Percentiles rank a stretch among this genome's conserved stretches.
phyloP scores from a whole-genome alignment of 2,797 vertebrate species.

The Sebastes baramenuke region DNA sequence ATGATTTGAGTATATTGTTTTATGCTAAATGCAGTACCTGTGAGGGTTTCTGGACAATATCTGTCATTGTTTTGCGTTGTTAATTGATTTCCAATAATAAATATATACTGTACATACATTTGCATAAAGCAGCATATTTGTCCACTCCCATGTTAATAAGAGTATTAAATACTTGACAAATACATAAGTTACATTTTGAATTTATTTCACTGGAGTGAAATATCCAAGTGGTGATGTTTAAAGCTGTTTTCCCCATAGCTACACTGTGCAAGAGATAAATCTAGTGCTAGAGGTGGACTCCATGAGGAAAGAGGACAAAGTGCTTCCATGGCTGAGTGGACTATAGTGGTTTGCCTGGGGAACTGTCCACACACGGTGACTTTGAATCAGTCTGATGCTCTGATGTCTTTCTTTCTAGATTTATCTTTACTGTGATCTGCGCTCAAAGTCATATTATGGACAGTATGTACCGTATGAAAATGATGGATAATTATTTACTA shows the following conservation, averaged over 20 bases:
- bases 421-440: neutral
- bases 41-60: no score
- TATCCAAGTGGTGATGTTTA: neutral
- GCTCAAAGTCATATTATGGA: neutral
- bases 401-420: neutral
- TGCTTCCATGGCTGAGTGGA: slow-evolving; percentile 3
- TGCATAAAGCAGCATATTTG: no score
- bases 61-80: no score
- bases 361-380: neutral
- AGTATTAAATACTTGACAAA: no score
- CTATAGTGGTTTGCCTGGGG: neutral
- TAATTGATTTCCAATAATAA: no score
- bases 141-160: no score
- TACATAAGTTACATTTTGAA: no score
- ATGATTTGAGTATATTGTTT: no score
- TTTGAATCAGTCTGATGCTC: neutral
- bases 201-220: neutral
- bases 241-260: neutral
- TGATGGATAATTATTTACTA: neutral
- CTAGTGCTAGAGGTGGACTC: neutral
- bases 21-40: no score
- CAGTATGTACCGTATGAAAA: neutral
- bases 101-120: no score
- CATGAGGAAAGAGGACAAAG: slow-evolving; percentile 1
- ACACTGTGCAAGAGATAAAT: neutral